Evolutionary conservation across 1,140 invertebrate genomes (phyloP).

Genomic region (Parapsyche elsis): DNA sequence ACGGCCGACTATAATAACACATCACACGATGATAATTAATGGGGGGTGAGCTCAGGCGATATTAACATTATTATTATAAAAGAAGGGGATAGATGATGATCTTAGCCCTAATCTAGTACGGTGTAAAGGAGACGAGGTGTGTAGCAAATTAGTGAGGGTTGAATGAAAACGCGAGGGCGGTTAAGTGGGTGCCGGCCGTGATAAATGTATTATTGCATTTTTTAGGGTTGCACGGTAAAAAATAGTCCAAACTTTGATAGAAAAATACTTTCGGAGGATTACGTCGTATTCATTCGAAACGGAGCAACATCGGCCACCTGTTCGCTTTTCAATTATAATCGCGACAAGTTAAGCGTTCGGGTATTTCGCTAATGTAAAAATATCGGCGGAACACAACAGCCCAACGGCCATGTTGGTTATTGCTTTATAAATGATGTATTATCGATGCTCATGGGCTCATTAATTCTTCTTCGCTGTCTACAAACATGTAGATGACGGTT

Average conservation of each 20-base stretch:
- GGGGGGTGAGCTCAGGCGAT: constrained; percentile 32
- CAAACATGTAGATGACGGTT: constrained; percentile 34
- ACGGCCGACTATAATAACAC: constrained; percentile 34
- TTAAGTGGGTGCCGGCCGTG: constrained; percentile 47
- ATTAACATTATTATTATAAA: constrained; percentile 49
- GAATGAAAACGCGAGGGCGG: constrained; percentile 50
- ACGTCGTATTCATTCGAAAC: too few species aligned
- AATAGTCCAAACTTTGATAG: too few species aligned
- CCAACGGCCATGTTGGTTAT: not conserved
- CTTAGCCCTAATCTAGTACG: not conserved
- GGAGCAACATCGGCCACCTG: too few species aligned
- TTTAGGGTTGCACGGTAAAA: constrained; percentile 20
- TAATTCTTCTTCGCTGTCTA: constrained; percentile 39
- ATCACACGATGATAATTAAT: constrained; percentile 53
- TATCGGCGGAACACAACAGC: too few species aligned
- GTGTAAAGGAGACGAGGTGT: constrained; percentile 38
- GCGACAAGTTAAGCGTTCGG: too few species aligned
- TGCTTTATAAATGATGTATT: constrained; percentile 39
- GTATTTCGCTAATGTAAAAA: not conserved
- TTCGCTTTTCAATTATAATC: too few species aligned
- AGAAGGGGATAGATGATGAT: constrained; percentile 1
- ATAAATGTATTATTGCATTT: constrained; percentile 48
- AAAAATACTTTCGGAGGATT: too few species aligned
- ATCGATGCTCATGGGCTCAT: constrained; percentile 32
- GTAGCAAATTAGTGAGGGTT: constrained; percentile 54